Percentiles rank a stretch among this genome's conserved stretches.
These are phyloP conservation scores for Coregonus clupeaformis DNA, from an alignment of 2,113 vertebrate genomes.

Conservation along the genomic window DNA sequence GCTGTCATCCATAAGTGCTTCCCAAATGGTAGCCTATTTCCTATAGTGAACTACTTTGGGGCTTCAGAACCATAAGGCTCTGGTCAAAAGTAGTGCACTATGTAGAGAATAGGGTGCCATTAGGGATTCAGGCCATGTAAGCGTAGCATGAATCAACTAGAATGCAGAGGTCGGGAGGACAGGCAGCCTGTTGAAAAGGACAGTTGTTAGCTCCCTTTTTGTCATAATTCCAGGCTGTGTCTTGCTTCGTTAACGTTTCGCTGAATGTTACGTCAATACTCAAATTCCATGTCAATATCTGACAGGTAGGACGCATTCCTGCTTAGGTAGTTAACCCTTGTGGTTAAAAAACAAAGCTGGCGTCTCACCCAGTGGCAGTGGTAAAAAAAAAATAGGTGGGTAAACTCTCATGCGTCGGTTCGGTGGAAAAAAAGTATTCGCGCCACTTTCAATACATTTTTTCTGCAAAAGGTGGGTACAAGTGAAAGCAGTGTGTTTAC, in stretches of 20 bases:
- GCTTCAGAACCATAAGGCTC: too few species aligned
- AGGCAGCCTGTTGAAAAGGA: not conserved
- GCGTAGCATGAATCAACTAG: slow-evolving; percentile 3
- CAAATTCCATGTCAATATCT: not conserved
- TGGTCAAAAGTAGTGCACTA: too few species aligned
- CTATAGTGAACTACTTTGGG: too few species aligned
- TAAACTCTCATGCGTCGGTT: too few species aligned
- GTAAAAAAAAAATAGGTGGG: too few species aligned
- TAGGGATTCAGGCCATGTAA: not conserved
- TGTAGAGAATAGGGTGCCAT: too few species aligned
- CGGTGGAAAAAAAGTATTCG: too few species aligned
- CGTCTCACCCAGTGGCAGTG: not conserved
- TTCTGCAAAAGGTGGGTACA: too few species aligned
- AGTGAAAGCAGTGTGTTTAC: too few species aligned
- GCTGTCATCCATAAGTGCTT: too few species aligned
- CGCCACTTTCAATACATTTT: too few species aligned
- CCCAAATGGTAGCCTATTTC: too few species aligned
- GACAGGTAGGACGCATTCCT: slow-evolving; percentile 3
- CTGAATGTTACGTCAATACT: not conserved
- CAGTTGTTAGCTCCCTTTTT: not conserved
- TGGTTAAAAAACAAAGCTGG: not conserved
- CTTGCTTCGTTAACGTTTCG: not conserved
- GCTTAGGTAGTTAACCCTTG: not conserved
- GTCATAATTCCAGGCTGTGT: not conserved
- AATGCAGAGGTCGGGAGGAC: not conserved